Percentiles rank a stretch among this genome's conserved stretches.
Evolutionary conservation across 1,140 invertebrate species (phyloP).

Genomic region (Odontomachus brunneus): DNA sequence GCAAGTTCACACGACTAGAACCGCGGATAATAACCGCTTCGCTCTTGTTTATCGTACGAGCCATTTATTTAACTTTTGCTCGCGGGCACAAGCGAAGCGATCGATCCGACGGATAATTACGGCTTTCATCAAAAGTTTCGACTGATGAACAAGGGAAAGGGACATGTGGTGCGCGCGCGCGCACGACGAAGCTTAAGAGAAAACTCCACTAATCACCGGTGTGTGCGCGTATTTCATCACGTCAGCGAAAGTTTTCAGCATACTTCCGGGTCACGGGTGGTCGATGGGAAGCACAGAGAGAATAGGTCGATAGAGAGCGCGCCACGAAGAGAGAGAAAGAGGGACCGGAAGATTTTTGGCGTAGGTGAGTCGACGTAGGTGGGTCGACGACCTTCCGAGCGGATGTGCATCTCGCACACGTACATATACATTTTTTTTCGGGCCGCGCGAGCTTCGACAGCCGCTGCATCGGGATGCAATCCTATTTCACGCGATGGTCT

Average conservation of each 20-base stretch:
- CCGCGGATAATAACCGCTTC: conserved; percentile 1
- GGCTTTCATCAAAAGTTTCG: conserved; percentile 28
- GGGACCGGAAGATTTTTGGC: conserved; percentile 55
- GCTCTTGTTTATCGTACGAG: conserved; percentile 16
- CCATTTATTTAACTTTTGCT: conserved; percentile 35
- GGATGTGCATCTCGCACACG: conserved; percentile 3
- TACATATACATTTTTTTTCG: conserved; percentile 28
- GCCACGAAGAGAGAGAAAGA: background rate
- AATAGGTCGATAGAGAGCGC: background rate
- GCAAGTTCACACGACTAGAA: conserved; percentile 23
- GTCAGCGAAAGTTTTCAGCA: conserved; percentile 55
- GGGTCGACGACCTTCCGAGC: conserved; percentile 40
- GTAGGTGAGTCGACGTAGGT: no score
- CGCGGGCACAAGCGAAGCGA: background rate
- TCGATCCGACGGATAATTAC: conserved; percentile 34
- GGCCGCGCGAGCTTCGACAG: conserved; percentile 40
- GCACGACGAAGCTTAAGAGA: conserved; percentile 6
- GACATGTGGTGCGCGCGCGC: conserved; percentile 4
- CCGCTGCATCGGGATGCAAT: conserved; percentile 50
- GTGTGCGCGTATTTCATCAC: conserved; percentile 43
- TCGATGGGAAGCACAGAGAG: conserved; percentile 44
- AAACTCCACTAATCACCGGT: conserved; percentile 64
- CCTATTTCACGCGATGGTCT: conserved; percentile 41
- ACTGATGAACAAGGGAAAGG: conserved; percentile 14
- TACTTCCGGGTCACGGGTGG: conserved; percentile 48